A percentile compares a stretch with the other conserved stretches of the same genome.
These are phyloP conservation scores for Mastomys natalensis DNA, from an alignment of 2,113 vertebrate species.

Conservation along the genomic window DNA sequence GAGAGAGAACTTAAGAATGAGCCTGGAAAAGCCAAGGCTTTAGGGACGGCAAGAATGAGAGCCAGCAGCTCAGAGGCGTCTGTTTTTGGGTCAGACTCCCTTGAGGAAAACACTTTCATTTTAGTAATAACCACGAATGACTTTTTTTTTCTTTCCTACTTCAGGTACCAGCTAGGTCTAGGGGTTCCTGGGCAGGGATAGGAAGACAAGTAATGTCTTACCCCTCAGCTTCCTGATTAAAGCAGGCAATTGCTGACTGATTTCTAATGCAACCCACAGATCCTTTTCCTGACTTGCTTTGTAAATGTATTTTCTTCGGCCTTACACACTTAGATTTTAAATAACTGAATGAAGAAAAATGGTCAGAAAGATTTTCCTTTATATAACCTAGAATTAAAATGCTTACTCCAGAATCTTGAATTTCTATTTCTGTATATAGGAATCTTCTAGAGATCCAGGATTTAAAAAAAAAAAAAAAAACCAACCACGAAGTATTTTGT, in stretches of 20 bases:
- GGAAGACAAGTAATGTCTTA: conserved; percentile 9
- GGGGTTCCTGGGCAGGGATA: background rate
- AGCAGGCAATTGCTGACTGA: background rate
- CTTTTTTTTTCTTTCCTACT: too few relatives aligned
- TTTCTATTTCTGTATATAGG: conserved; percentile 29
- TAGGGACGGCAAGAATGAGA: background rate
- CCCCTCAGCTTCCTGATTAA: background rate
- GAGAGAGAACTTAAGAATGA: background rate
- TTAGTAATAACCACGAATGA: background rate
- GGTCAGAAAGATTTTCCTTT: background rate
- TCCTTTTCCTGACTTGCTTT: background rate
- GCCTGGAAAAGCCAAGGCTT: background rate
- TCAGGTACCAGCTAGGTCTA: background rate
- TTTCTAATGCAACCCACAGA: background rate
- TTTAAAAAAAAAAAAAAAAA: background rate
- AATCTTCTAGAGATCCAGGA: conserved; percentile 6
- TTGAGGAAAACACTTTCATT: background rate
- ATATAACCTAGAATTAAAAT: background rate
- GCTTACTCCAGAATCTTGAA: background rate
- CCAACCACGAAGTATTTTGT: background rate
- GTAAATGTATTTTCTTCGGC: background rate
- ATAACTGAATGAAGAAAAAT: background rate
- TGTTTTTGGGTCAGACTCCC: background rate
- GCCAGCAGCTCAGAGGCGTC: background rate
- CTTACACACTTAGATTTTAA: background rate